These are phyloP conservation scores for Agonum fuliginosum DNA, from an alignment of 2,888 invertebrate genomes.

Conservation along the genomic window DNA sequence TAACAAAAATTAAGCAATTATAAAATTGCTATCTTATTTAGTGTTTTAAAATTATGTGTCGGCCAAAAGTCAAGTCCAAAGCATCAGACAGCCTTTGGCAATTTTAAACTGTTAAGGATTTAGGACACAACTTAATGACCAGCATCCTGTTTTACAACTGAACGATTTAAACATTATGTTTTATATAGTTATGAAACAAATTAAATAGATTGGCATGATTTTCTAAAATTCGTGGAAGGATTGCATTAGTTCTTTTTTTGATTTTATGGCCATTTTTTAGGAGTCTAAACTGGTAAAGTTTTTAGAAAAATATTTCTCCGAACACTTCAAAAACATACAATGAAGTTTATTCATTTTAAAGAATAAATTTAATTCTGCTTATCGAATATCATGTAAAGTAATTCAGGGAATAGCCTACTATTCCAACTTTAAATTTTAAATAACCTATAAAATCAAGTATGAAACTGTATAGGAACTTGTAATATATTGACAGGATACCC, in stretches of 20 bases:
- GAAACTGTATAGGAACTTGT: too few relatives aligned
- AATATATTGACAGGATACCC: too few relatives aligned
- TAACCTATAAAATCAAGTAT: too few relatives aligned
- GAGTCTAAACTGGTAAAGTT: not conserved
- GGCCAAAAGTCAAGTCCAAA: not conserved
- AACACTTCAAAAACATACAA: too few relatives aligned
- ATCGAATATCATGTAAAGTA: too few relatives aligned
- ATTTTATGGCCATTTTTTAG: not conserved
- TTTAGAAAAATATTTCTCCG: too few relatives aligned
- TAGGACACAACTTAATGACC: slow-evolving; percentile 28
- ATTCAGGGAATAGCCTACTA: too few relatives aligned
- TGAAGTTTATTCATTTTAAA: too few relatives aligned
- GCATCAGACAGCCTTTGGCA: slow-evolving; percentile 24
- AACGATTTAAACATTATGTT: slow-evolving; percentile 11
- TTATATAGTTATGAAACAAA: slow-evolving; percentile 10
- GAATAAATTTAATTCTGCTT: too few relatives aligned
- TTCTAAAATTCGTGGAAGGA: not conserved
- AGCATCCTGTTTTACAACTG: slow-evolving; percentile 24
- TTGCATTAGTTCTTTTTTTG: not conserved
- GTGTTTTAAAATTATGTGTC: not conserved
- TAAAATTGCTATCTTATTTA: not conserved
- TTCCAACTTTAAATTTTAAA: too few relatives aligned
- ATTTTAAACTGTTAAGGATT: slow-evolving; percentile 24
- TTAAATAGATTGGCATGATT: not conserved
- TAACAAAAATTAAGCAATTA: too few relatives aligned